Percentiles rank a stretch among this genome's conserved stretches.
phyloP scores from a whole-genome alignment of 2,113 vertebrate genomes.

The Procavia capensis region DNA sequence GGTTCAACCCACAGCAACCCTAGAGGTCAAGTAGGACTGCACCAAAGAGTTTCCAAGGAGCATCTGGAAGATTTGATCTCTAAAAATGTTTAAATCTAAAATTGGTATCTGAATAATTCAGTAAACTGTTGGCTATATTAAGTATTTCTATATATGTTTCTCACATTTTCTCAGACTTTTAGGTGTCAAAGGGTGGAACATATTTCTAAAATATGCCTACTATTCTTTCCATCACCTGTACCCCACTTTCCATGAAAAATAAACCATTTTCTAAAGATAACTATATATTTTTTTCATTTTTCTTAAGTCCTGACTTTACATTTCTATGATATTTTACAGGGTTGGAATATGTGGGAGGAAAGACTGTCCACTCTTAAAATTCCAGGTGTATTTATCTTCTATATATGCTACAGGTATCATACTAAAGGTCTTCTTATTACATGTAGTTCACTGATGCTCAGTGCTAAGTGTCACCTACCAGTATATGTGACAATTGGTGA shows the following conservation, averaged over 20 bases:
- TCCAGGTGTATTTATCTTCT: neutral
- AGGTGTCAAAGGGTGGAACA: neutral
- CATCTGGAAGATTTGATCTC: neutral
- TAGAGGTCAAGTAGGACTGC: no score
- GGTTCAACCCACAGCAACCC: no score
- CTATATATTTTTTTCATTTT: constrained; percentile 13
- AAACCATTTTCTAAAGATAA: neutral
- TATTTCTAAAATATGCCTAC: constrained; percentile 22
- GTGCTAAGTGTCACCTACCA: neutral
- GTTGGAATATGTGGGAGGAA: neutral
- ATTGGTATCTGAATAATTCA: neutral
- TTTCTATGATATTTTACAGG: neutral
- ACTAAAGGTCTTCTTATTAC: neutral
- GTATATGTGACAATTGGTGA: neutral
- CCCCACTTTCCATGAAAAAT: constrained; percentile 21
- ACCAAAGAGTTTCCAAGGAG: no score
- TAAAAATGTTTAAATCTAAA: neutral
- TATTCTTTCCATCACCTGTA: neutral
- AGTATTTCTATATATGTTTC: neutral
- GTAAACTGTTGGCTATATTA: neutral
- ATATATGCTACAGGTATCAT: neutral
- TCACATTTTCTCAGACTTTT: neutral
- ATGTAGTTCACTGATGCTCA: neutral
- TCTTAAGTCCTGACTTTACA: constrained; percentile 32
- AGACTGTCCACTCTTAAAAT: neutral